phyloP scores from a whole-genome alignment of 1,140 invertebrate genomes.

The Leptinotarsa defecta region DNA sequence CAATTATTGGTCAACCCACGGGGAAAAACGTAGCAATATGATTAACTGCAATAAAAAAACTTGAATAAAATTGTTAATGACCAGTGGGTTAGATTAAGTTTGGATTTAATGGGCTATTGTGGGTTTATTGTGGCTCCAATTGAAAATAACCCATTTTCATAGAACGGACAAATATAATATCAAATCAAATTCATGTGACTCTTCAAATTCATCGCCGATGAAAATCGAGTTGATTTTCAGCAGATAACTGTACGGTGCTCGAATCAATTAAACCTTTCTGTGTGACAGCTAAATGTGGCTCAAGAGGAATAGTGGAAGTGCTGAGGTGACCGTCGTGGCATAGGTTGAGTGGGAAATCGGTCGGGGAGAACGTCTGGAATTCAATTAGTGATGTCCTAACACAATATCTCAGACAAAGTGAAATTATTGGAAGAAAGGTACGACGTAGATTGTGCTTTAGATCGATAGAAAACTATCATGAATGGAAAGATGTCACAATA shows the following conservation, averaged over 20 bases:
- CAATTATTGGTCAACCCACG: no score
- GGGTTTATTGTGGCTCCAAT: no score
- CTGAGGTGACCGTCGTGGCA: slow-evolving; percentile 23
- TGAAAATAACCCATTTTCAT: no score
- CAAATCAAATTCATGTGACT: background rate
- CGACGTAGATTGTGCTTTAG: slow-evolving; percentile 15
- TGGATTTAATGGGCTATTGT: no score
- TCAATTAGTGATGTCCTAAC: slow-evolving; percentile 30
- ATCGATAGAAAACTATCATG: slow-evolving; percentile 2
- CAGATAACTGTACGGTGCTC: background rate
- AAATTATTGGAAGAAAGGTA: slow-evolving; percentile 20
- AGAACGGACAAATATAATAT: no score
- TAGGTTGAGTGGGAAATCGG: slow-evolving; percentile 20
- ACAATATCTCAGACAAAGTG: slow-evolving; percentile 30
- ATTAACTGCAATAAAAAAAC: no score
- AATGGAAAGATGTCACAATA: background rate
- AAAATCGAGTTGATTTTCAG: slow-evolving; percentile 13
- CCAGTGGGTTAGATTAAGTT: no score
- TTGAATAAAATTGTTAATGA: no score
- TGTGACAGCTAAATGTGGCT: slow-evolving; percentile 15
- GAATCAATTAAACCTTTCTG: background rate
- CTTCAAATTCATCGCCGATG: background rate
- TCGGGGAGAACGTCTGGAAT: slow-evolving; percentile 19
- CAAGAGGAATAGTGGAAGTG: slow-evolving; percentile 10
- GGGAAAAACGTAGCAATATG: no score